Percentiles rank a stretch among this genome's conserved stretches.
phyloP scores from a whole-genome alignment of 2,888 invertebrate genomes.

The Magallana nippona region DNA sequence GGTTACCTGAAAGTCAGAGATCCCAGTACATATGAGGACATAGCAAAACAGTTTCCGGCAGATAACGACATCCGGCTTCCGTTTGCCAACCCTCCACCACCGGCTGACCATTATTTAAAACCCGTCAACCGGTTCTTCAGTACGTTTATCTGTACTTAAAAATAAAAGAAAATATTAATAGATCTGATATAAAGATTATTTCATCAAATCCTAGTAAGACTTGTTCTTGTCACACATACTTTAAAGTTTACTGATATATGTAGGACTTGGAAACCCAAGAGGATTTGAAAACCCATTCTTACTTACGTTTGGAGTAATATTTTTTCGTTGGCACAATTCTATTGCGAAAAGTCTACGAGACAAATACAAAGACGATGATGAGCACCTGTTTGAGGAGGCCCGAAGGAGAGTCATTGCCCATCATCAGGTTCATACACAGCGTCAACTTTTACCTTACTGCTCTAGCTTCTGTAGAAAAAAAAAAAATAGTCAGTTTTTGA shows the following conservation, averaged over 20 bases:
- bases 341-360: conserved; percentile 84
- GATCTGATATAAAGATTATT: no score
- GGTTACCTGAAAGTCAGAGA: conserved; percentile 85
- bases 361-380: conserved; percentile 91
- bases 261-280: conserved; percentile 97
- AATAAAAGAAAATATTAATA: neutral
- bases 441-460: neutral
- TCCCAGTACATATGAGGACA: conserved; percentile 37
- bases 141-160: conserved; percentile 52
- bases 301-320: conserved; percentile 93
- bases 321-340: conserved; percentile 97
- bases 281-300: conserved; percentile 98
- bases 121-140: conserved; percentile 69
- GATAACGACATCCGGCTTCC: conserved; percentile 68
- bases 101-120: conserved; percentile 64
- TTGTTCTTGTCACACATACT: no score
- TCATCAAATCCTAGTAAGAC: no score
- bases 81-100: conserved; percentile 71
- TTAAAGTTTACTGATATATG: neutral
- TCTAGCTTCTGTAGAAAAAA: no score
- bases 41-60: conserved; percentile 63
- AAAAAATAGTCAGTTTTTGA: no score
- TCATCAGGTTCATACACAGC: conserved; percentile 86
- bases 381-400: conserved; percentile 95
- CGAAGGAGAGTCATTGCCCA: conserved; percentile 94